Base-by-base conservation (phyloP, 1,140 invertebrate genomes). In the Sarcophaga bullata region DNA sequence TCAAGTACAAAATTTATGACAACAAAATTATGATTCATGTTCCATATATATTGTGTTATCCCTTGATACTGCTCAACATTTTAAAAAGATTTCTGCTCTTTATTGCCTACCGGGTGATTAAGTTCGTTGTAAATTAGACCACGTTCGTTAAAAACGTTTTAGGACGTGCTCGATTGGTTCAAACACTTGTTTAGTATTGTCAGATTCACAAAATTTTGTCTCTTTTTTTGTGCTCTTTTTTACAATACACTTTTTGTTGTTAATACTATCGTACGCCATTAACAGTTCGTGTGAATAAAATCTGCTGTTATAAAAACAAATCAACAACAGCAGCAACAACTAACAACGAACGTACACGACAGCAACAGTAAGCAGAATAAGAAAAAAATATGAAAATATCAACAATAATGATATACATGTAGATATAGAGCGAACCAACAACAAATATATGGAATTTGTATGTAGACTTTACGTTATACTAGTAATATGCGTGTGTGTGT, bases 71-170 rank as follows among this genome's bases (percentile, higher is more conserved):
- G 25, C 25, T 37, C 25, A 37, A 1, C 25, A 37, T 37, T 37
- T 37, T 4, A 37, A 37, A 37, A 37, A 2, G 25, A 37, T 37
- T 37, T 37, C 25, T 37, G 1, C 25, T 37, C 25, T 11, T 58
- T 8, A 68, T 68, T 68, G 19, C 62, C 62, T 68, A 68, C 4
- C 2, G 62, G 62, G 62, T 68, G 17, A 1, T 7, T 7, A 68
- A 25, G 62, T 68, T 68, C 62, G 62, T 68, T 68, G n/a, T 19
- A 68, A 58, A 68, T 68, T 68, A 68, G 62, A 19, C 7, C 62
- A 68, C 19, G 62, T 68, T 68, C 62, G 62, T 19, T 68, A 68
- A 68, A 68, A 68, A 68, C 62, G 62, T 68, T 68, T 68, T 37
- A 37, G 19, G n/a, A 68, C 62, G 17, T 68, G 62, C 19, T 68